phyloP scores from a whole-genome alignment of 2,797 vertebrate species.

The Rhinogobio ventralis region DNA sequence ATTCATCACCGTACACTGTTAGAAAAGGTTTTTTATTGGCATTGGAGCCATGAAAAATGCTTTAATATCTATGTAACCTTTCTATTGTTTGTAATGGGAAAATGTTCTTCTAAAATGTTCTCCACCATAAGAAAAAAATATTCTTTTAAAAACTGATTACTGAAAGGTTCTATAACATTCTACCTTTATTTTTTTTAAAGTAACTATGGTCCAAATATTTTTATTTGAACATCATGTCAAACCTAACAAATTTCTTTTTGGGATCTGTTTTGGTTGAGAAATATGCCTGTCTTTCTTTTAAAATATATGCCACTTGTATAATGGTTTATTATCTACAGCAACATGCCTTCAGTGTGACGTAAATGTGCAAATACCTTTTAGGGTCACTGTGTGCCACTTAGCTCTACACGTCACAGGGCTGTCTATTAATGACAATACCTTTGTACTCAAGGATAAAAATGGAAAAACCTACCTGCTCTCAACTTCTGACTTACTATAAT shows the following conservation, averaged over 20 bases:
- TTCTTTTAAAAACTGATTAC: background rate
- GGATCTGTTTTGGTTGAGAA: background rate
- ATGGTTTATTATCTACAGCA: background rate
- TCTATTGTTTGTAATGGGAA: too few relatives aligned
- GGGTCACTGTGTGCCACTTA: background rate
- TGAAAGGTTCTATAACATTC: too few relatives aligned
- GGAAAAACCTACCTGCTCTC: conserved; percentile 25
- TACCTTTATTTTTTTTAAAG: background rate
- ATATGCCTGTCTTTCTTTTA: background rate
- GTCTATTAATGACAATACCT: conserved; percentile 60
- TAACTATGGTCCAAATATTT: background rate
- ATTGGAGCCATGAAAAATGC: too few relatives aligned
- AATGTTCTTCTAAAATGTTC: background rate
- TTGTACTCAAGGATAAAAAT: conserved; percentile 67
- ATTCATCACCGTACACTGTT: background rate
- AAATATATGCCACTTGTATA: background rate
- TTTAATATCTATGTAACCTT: too few relatives aligned
- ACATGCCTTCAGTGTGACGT: background rate
- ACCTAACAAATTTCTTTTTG: background rate
- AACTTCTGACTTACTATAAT: conserved; percentile 57
- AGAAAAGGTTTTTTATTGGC: too few relatives aligned
- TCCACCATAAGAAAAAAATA: background rate
- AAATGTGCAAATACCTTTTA: background rate
- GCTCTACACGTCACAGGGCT: background rate
- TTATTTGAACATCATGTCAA: background rate